Base-by-base conservation (phyloP, 2,113 vertebrate genomes). In the Neopipo cinnamomea region DNA sequence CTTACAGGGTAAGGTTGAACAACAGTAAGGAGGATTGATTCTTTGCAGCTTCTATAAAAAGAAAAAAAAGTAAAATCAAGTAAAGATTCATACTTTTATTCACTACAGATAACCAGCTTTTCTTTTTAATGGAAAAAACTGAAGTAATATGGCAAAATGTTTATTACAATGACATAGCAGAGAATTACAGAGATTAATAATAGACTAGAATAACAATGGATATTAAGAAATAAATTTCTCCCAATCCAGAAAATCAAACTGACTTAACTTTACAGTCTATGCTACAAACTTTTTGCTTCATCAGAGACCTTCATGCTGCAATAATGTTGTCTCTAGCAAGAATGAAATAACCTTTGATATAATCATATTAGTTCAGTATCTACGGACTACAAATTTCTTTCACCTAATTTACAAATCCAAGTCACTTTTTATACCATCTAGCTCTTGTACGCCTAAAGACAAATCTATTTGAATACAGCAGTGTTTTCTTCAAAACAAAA, bases 1-100 rank as follows among this genome's bases (percentile, higher is more conserved):
- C 99, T 99, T 97, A 99, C 99, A 65, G 99, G 99, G 97, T 99
- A 99, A 88, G 99, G 99, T 94, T 99, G 99, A 96, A 99, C 98
- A 91, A 99, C 99, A 37, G 99, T 99, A 97, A 99, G 97, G 92
- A 99, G 96, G 90, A 99, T 99, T 84, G 99, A 99, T 98, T 99
- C 99, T 97, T 99, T 99, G 98, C 99, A 99, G 98, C 98, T 99
- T 98, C 99, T 99, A 97, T 52, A 98, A 97, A 95, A 84, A 83
- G 66, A 86, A 97, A 94, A 94, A 94, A 88, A 96, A 97, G 94
- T 89, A 96, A 96, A 95, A 90, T 71, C 85, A 88, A 94, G 86
- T 67, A 86, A 63, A 88, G 33, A 76, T 46, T 88, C 50, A 72
- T 77, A 84, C 28, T 87, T 89, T 66, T 6, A 59, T 55, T 65